phyloP scores from a whole-genome alignment of 2,797 vertebrate genomes.

The Sebastes elongatus region DNA sequence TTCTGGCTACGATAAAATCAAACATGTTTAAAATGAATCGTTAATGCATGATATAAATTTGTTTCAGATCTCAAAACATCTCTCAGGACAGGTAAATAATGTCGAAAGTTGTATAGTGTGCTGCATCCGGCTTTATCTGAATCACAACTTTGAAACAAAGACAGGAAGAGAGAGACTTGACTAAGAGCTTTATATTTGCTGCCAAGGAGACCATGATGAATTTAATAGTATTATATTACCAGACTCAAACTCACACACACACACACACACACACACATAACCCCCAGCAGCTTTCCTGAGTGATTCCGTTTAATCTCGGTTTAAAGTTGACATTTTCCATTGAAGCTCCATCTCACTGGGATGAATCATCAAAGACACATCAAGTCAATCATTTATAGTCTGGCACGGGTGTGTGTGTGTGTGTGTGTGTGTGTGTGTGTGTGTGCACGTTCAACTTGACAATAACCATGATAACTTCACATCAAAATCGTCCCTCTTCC shows the following conservation, averaged over 20 bases:
- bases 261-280: background rate
- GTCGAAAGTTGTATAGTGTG: background rate
- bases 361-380: conserved; percentile 66
- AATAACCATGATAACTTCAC: conserved; percentile 17
- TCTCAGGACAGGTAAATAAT: background rate
- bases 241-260: conserved; percentile 13
- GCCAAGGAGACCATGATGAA: conserved; percentile 28
- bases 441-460: conserved; percentile 2
- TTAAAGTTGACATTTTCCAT: conserved; percentile 71
- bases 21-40: background rate
- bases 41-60: no score
- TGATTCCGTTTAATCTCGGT: conserved; percentile 72
- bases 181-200: background rate
- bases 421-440: background rate
- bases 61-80: no score
- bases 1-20: background rate
- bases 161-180: background rate
- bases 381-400: conserved; percentile 63
- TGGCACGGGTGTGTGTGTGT: background rate
- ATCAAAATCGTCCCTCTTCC: conserved; percentile 10
- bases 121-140: background rate
- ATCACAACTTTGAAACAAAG: conserved; percentile 1
- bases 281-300: conserved; percentile 31
- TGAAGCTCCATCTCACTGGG: conserved; percentile 53
- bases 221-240: conserved; percentile 39